Evolutionary conservation across 1,140 invertebrate species (phyloP), one percentile per base, ranked within the genome.

Genomic region (Dinoponera quadriceps): DNA sequence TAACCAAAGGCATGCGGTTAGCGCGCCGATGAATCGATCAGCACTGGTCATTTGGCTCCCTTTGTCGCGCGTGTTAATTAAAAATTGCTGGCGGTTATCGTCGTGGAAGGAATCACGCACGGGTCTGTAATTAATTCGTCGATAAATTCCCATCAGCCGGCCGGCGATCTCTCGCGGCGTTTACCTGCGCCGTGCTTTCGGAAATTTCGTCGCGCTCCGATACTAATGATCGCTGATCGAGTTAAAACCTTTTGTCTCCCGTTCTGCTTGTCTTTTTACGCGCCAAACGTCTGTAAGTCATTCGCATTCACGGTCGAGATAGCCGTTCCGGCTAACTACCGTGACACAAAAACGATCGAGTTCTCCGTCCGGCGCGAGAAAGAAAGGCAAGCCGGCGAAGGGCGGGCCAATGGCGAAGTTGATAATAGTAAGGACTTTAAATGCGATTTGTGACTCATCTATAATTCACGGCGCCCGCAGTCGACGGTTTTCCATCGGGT

Each of bases 1-100:
- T 83, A 83, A 85, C 78, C 78, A 85, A 85, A 78, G 83, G 68
- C 65, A 74, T 88, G 83, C 72, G 83, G 87, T 88, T 88, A 73
- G 18, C 60, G 48, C 25, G 33, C 27, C 68, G 74, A 75, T 55
- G 77, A 85, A 83, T 90, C 78, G 88, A 89, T 88, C 87, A 88
- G 51, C 25, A 62, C 87, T 88, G 66, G 87, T 87, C 81, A 88
- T 88, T 89, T 89, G 85, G 80, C 78, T 77, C 86, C 74, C 84
- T 90, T 83, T 90, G 78, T 87, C 74, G 74, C 71, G 81, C 68
- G 87, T 90, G 87, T 91, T 91, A 91, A 92, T 92, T 90, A 92
- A 92, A 92, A 92, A 91, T 92, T 90, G 87, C 89, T 90, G 84
- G 85, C 85, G 86, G 88, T 91, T 83, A 90, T 88, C 83, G 83